Evolutionary conservation across 2,888 invertebrate species (phyloP).

Genomic region (Odontothrips loti): DNA sequence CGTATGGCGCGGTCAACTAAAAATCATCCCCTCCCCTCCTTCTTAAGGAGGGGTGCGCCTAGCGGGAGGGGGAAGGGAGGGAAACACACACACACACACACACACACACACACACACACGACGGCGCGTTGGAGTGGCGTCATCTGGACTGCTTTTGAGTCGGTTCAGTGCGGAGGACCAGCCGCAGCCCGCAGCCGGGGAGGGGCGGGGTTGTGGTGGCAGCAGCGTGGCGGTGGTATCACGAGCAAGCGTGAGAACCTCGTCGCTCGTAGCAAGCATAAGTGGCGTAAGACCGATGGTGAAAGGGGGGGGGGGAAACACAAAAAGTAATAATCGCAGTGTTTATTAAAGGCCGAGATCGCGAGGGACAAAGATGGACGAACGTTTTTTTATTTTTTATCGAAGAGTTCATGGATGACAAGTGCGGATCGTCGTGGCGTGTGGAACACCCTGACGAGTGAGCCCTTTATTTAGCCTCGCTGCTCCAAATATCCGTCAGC

Average conservation of each 20-base stretch:
- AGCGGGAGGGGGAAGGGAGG: neutral
- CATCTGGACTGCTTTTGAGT: slow-evolving; percentile 18
- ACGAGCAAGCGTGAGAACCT: slow-evolving; percentile 9
- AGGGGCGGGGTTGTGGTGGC: neutral
- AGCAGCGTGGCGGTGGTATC: neutral
- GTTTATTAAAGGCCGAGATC: no score
- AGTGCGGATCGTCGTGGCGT: no score
- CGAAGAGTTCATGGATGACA: no score
- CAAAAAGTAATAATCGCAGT: no score
- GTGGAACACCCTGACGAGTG: no score
- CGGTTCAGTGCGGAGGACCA: slow-evolving; percentile 4
- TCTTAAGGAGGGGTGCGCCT: neutral
- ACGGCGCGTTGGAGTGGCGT: neutral
- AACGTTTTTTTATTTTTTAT: no score
- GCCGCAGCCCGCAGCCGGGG: neutral
- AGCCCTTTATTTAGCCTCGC: no score
- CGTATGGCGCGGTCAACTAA: no score
- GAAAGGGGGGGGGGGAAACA: neutral
- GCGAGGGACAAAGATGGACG: no score
- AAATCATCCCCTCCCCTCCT: no score
- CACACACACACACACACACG: no score
- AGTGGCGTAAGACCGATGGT: neutral
- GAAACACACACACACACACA: neutral
- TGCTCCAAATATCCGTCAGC: no score
- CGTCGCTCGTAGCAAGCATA: neutral